A percentile compares a stretch with the other conserved stretches of the same genome.
phyloP scores from a whole-genome alignment of 1,140 invertebrate species.

The Eulimnadia texana region DNA sequence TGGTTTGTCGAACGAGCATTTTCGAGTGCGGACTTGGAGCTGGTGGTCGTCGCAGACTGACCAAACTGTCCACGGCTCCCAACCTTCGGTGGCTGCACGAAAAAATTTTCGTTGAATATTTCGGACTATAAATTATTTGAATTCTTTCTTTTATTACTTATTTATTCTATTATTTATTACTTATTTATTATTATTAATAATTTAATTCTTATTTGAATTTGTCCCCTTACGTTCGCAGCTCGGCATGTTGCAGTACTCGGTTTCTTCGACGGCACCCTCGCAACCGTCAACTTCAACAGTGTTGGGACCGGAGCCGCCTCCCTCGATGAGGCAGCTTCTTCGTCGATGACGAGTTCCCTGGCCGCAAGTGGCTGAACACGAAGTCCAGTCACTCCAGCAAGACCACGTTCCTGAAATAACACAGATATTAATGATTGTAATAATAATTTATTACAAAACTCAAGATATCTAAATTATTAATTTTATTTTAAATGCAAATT shows the following conservation, averaged over 20 bases:
- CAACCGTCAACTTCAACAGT: slow-evolving; percentile 30
- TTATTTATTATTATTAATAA: too few relatives aligned
- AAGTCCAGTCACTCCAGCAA: slow-evolving; percentile 67
- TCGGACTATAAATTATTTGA: neutral
- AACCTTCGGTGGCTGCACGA: slow-evolving; percentile 36
- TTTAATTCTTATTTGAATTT: too few relatives aligned
- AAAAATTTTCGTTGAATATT: neutral
- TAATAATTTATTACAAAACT: neutral
- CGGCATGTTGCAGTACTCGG: slow-evolving; percentile 40
- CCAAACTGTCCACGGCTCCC: slow-evolving; percentile 54
- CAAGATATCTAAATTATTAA: neutral
- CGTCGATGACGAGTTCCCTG: slow-evolving; percentile 42
- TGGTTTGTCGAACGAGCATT: slow-evolving; percentile 37
- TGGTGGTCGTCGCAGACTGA: slow-evolving; percentile 45
- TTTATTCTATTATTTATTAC: too few relatives aligned
- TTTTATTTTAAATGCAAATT: neutral
- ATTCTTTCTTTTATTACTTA: too few relatives aligned
- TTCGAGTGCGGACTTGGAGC: slow-evolving; percentile 45
- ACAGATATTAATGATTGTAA: neutral
- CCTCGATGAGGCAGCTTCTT: slow-evolving; percentile 38
- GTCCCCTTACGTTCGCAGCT: slow-evolving; percentile 42
- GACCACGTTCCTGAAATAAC: slow-evolving; percentile 46
- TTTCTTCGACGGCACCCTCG: slow-evolving; percentile 27
- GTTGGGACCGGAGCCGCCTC: slow-evolving; percentile 19
- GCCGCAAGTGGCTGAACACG: slow-evolving; percentile 58